Base-by-base conservation (phyloP, 2,113 vertebrate species). In the Caranx ignobilis region DNA sequence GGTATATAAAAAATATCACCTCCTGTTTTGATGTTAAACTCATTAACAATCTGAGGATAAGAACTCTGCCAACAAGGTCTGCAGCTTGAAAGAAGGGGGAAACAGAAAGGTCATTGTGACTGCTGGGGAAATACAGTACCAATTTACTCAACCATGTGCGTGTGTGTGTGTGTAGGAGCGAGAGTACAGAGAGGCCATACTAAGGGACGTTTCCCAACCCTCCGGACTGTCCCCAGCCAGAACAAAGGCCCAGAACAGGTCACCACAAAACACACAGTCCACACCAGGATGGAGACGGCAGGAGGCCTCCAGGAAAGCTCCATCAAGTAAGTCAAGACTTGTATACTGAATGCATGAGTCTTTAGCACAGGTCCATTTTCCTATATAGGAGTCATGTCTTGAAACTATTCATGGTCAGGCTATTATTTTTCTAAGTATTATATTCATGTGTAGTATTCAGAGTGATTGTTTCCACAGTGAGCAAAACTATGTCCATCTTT, bases 101-200 rank as follows among this genome's bases (percentile, higher is more conserved):
- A 45, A n/a, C 16, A 13, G 5, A 11, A 77, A 37, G 19, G 4
- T 55, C 12, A 11, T 61, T 72, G 12, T 54, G 54, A 56, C 18
- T 1, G 8, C 70, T 50, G 13, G 34, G 3, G 2, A n/a, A 6
- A 8, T 70, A 34, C 41, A 26, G 32, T 71, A 48, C 41, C 34
- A 18, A 18, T 79, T 66, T 35, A 31, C n/a, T 71, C 34, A 54
- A 63, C 57, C 0, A 9, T 55, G 39, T 50, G 50, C 71, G 8
- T 47, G 8, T 69, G 16, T 80, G 15, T 82, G 26, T 76, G 41
- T 83, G 70, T 90, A 99, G 98, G 96, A 97, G 93, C 95, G 88
- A 85, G 91, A 94, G 87, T 94, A 95, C 93, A 94, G 95, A 89
- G 95, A 97, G 89, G 94, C 94, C 56, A 68, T 96, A 79, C 92